phyloP scores from a whole-genome alignment of 1,140 invertebrate genomes.

The Varroa destructor region DNA sequence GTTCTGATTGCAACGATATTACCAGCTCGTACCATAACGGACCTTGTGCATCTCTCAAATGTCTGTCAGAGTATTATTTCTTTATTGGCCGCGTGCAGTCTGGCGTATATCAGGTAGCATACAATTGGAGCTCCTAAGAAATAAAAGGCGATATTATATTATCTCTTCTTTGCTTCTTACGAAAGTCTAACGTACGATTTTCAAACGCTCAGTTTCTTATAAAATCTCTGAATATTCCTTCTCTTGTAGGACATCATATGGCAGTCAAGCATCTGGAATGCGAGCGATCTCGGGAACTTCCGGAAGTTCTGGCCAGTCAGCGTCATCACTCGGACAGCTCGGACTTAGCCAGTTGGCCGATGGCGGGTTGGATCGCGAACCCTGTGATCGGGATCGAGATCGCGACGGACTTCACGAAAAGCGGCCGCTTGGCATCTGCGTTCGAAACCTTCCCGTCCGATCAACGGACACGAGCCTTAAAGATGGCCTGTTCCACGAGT shows the following conservation, averaged over 20 bases:
- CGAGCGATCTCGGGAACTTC: conserved; percentile 30
- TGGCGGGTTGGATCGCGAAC: conserved; percentile 3
- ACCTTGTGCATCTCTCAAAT: too few species aligned
- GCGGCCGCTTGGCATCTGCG: conserved; percentile 71
- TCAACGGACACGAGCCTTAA: conserved; percentile 83
- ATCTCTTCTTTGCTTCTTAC: too few species aligned
- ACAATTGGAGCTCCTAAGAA: too few species aligned
- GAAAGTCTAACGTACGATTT: too few species aligned
- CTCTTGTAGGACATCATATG: conserved; percentile 32
- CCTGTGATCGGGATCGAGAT: conserved; percentile 17
- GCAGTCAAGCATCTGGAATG: conserved; percentile 30
- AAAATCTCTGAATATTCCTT: neutral
- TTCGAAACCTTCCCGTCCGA: conserved; percentile 70
- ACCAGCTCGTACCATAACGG: too few species aligned
- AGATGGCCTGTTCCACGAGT: conserved; percentile 93
- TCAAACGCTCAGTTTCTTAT: too few species aligned
- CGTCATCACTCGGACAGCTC: neutral
- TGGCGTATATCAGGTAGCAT: too few species aligned
- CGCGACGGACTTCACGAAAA: conserved; percentile 44
- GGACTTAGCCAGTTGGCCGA: conserved; percentile 3
- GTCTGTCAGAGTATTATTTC: too few species aligned
- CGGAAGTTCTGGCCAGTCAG: conserved; percentile 32
- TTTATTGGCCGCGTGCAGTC: too few species aligned
- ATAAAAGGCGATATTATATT: too few species aligned
- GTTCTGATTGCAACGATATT: too few species aligned